A percentile compares a stretch with the other conserved stretches of the same genome.
phyloP scores from a whole-genome alignment of 2,888 invertebrate species.

The Drosophila buzzatii region DNA sequence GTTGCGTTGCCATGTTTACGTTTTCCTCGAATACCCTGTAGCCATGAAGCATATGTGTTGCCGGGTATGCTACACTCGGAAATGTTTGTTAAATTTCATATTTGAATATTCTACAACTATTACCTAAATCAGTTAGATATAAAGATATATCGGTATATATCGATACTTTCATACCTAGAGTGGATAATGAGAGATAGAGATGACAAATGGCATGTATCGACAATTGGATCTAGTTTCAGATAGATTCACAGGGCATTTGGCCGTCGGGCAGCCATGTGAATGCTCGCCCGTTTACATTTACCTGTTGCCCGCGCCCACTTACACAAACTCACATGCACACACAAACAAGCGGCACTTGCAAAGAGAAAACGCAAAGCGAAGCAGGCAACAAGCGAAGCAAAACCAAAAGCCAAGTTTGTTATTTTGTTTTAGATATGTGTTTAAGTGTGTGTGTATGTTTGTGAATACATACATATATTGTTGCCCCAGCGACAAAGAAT shows the following conservation, averaged over 20 bases:
- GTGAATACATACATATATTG: neutral
- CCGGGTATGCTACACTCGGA: too few species aligned
- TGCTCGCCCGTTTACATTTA: slow-evolving; percentile 5
- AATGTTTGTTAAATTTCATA: neutral
- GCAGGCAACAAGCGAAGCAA: slow-evolving; percentile 36
- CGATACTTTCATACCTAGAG: neutral
- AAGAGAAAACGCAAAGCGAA: slow-evolving; percentile 59
- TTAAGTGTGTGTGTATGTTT: neutral
- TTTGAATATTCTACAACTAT: neutral
- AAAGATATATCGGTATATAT: neutral
- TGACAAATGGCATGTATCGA: neutral
- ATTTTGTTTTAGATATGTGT: neutral
- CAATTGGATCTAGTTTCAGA: neutral
- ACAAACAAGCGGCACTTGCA: slow-evolving; percentile 12
- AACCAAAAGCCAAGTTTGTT: slow-evolving; percentile 22
- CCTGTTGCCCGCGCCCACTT: slow-evolving; percentile 19
- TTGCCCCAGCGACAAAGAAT: slow-evolving; percentile 51
- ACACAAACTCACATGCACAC: neutral
- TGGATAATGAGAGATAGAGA: neutral
- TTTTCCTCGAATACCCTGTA: slow-evolving; percentile 38
- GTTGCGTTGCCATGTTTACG: slow-evolving; percentile 34
- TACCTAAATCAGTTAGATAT: neutral
- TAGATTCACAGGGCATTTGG: neutral
- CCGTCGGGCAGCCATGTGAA: neutral
- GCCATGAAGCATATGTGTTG: neutral